These are phyloP conservation scores for Zonitis immaculata DNA, from an alignment of 2,888 invertebrate species.

Conservation along the genomic window DNA sequence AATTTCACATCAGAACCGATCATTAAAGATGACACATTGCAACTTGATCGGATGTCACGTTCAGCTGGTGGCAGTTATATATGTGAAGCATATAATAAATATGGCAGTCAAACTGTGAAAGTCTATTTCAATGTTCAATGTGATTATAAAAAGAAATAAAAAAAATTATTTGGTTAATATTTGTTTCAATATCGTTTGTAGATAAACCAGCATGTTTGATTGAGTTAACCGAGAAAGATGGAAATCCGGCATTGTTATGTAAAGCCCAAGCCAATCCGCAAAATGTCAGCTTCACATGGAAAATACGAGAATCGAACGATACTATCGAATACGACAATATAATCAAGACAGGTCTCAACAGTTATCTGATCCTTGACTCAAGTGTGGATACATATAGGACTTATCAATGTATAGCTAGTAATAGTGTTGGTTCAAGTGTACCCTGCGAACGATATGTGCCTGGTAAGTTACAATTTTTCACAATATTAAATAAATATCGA, in stretches of 20 bases:
- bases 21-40: constrained; percentile 53
- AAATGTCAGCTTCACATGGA: constrained; percentile 76
- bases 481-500: too few relatives aligned
- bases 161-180: not conserved
- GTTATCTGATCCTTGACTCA: constrained; percentile 61
- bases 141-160: constrained; percentile 52
- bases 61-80: constrained; percentile 72
- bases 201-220: constrained; percentile 83
- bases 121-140: constrained; percentile 78
- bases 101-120: constrained; percentile 66
- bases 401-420: constrained; percentile 81
- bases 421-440: constrained; percentile 65
- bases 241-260: constrained; percentile 73
- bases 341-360: constrained; percentile 52
- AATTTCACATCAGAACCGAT: constrained; percentile 54
- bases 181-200: constrained; percentile 43
- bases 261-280: constrained; percentile 76
- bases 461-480: constrained; percentile 54
- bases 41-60: constrained; percentile 62
- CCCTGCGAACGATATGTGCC: constrained; percentile 65
- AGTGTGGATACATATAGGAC: constrained; percentile 64
- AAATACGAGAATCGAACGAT: constrained; percentile 78
- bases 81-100: constrained; percentile 75
- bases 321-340: constrained; percentile 61
- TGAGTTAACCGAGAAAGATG: constrained; percentile 65